Conservation (phyloP, 2,888 invertebrate species). For the Acanthoscelides obtectus region DNA sequence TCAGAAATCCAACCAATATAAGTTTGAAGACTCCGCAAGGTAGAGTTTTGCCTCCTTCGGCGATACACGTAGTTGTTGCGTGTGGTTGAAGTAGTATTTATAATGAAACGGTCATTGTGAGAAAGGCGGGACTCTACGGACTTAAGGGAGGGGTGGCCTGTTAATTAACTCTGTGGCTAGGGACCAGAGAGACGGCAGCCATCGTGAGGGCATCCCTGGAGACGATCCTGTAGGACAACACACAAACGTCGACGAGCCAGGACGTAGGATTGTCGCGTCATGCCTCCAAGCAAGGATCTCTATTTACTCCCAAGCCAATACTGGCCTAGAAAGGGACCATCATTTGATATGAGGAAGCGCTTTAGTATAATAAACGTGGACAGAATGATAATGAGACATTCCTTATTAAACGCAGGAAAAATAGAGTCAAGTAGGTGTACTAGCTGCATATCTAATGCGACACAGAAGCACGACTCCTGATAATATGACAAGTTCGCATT, state of each 20-base stretch:
- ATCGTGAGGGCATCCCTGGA: not conserved
- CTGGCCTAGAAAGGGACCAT: not conserved
- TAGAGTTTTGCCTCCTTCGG: no score
- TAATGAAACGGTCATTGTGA: not conserved
- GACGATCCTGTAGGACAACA: not conserved
- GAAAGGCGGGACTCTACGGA: not conserved
- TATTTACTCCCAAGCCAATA: not conserved
- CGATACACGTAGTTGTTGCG: no score
- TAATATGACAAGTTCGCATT: no score
- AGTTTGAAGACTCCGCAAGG: no score
- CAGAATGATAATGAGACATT: no score
- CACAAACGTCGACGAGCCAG: not conserved
- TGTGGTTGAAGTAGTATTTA: not conserved
- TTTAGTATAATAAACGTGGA: no score
- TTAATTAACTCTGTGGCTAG: not conserved
- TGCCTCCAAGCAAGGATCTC: not conserved
- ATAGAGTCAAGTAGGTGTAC: no score
- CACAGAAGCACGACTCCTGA: no score
- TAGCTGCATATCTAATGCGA: no score
- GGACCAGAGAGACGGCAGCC: not conserved
- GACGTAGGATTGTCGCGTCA: not conserved
- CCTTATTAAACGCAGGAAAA: no score
- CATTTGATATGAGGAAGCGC: no score
- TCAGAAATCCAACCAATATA: no score
- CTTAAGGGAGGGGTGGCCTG: not conserved